Evolutionary conservation across 1,140 invertebrate genomes (phyloP).

Genomic region (Drosophila pectinifera): DNA sequence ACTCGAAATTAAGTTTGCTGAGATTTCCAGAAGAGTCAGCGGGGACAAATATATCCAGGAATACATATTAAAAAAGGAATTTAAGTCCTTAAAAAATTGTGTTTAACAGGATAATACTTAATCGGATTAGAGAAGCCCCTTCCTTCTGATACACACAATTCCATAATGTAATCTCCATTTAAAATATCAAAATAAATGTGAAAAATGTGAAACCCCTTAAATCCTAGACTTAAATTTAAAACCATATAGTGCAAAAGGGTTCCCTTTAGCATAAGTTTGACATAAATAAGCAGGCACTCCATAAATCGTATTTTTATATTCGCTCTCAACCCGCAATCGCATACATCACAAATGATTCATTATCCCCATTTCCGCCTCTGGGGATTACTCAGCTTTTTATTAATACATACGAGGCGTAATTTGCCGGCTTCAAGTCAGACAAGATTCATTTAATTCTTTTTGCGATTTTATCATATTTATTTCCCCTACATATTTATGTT

Average conservation of each 20-base stretch:
- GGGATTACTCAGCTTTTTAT: conserved; percentile 32
- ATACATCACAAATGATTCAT: conserved; percentile 58
- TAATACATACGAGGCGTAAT: conserved; percentile 16
- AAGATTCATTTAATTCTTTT: conserved; percentile 37
- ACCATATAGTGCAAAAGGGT: conserved; percentile 3
- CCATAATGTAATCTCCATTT: not conserved
- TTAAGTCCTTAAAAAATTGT: not conserved
- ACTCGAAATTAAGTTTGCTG: conserved; percentile 27
- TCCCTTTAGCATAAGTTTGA: conserved; percentile 5
- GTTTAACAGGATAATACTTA: too few species aligned
- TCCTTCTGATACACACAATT: not conserved
- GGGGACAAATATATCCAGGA: conserved; percentile 1
- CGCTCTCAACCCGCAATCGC: conserved; percentile 3
- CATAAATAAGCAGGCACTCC: conserved; percentile 12
- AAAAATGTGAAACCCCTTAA: not conserved
- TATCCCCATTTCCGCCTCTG: conserved; percentile 52
- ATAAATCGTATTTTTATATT: conserved; percentile 34
- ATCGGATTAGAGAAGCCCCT: too few species aligned
- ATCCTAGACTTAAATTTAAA: not conserved
- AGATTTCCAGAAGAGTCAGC: conserved; percentile 28
- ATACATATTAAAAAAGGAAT: not conserved
- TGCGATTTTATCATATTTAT: conserved; percentile 47
- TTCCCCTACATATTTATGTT: conserved; percentile 37
- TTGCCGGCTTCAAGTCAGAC: conserved; percentile 13
- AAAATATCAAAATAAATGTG: not conserved